Evolutionary conservation across 2,888 invertebrate species (phyloP).

Genomic region (Nycteola revayana): DNA sequence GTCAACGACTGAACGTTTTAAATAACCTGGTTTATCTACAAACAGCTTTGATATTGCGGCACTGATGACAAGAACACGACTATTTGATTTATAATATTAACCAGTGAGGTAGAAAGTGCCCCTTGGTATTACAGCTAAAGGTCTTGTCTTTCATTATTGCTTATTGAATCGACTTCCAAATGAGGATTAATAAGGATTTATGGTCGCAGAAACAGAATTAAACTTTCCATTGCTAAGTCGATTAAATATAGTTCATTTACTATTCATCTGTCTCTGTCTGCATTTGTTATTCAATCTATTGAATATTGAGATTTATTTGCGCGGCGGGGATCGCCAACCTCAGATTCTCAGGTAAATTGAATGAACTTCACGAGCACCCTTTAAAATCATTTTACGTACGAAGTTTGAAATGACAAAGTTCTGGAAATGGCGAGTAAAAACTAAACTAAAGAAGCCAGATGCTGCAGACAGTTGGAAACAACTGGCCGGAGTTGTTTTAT

Average conservation of each 20-base stretch:
- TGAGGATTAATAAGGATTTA: slow-evolving; percentile 72
- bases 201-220: slow-evolving; percentile 47
- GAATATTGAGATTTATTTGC: slow-evolving; percentile 27
- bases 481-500: slow-evolving; percentile 69
- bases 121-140: slow-evolving; percentile 50
- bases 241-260: slow-evolving; percentile 51
- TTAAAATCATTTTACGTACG: slow-evolving; percentile 51
- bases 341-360: slow-evolving; percentile 4
- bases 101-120: slow-evolving; percentile 51
- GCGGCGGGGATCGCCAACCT: slow-evolving; percentile 6
- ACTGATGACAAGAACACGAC: slow-evolving; percentile 65
- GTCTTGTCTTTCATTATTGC: slow-evolving; percentile 58
- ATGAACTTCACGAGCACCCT: slow-evolving; percentile 28
- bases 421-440: slow-evolving; percentile 62
- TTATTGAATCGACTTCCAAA: slow-evolving; percentile 65
- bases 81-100: slow-evolving; percentile 66
- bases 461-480: slow-evolving; percentile 77
- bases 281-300: slow-evolving; percentile 52
- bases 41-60: slow-evolving; percentile 57
- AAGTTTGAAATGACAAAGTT: slow-evolving; percentile 74
- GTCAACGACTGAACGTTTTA: slow-evolving; percentile 47
- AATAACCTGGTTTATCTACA: slow-evolving; percentile 53
- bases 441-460: slow-evolving; percentile 72
- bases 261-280: slow-evolving; percentile 53
- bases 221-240: slow-evolving; percentile 44